phyloP scores from a whole-genome alignment of 2,797 vertebrate genomes.

The Echeneis naucrates region DNA sequence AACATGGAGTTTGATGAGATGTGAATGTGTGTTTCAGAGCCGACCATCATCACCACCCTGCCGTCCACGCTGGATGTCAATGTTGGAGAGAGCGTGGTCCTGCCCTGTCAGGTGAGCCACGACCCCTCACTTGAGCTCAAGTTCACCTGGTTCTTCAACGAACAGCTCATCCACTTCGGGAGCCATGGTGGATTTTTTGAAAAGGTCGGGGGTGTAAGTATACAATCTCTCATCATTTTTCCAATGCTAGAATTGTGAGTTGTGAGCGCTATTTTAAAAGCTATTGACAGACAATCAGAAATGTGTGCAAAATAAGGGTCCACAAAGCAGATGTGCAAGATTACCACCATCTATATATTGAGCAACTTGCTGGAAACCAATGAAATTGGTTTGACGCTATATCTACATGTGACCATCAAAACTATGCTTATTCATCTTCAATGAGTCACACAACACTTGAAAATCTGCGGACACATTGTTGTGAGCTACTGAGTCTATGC shows the following conservation, averaged over 20 bases:
- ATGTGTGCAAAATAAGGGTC: neutral
- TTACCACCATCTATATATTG: neutral
- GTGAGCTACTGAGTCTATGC: too few species aligned
- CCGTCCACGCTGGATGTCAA: conserved; percentile 94
- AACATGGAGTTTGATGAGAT: conserved; percentile 46
- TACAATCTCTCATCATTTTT: conserved; percentile 19
- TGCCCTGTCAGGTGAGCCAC: conserved; percentile 95
- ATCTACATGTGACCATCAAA: neutral
- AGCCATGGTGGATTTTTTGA: conserved; percentile 96
- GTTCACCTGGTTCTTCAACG: conserved; percentile 98
- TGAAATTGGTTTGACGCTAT: neutral
- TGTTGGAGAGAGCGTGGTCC: conserved; percentile 95
- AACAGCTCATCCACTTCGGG: conserved; percentile 94
- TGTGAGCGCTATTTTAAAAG: conserved; percentile 13
- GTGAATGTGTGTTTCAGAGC: conserved; percentile 84
- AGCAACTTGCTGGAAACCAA: neutral
- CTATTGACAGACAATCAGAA: neutral
- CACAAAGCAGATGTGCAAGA: neutral
- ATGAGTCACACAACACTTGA: neutral
- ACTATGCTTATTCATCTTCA: neutral
- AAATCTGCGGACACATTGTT: too few species aligned
- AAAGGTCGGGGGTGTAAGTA: conserved; percentile 97
- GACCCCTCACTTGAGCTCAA: conserved; percentile 93
- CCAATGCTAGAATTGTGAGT: conserved; percentile 28
- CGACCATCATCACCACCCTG: conserved; percentile 91